A percentile compares a stretch with the other conserved stretches of the same genome.
Conservation (phyloP, 2,797 vertebrate species). For the Distichodus sexfasciatus region DNA sequence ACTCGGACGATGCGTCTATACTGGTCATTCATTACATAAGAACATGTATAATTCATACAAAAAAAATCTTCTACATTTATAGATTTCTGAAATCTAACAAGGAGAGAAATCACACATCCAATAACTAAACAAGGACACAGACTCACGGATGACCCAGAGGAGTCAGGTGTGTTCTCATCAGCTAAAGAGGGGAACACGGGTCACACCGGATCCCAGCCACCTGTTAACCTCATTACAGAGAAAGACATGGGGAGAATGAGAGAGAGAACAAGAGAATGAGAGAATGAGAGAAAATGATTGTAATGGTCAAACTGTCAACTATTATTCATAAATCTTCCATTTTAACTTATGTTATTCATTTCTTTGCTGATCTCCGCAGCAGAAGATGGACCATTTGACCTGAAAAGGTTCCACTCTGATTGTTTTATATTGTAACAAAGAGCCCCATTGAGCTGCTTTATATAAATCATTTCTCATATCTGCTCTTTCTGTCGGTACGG, state of each 20-base stretch:
- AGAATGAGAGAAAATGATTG: not conserved
- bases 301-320: not conserved
- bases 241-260: not conserved
- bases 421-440: slow-evolving; percentile 33
- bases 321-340: not conserved
- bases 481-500: not conserved
- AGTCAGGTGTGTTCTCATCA: slow-evolving; percentile 26
- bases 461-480: slow-evolving; percentile 29
- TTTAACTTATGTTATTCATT: too few relatives aligned
- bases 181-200: slow-evolving; percentile 20
- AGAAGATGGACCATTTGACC: slow-evolving; percentile 9
- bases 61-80: too few relatives aligned
- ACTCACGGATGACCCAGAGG: not conserved
- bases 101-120: not conserved
- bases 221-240: slow-evolving; percentile 17
- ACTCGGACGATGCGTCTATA: too few relatives aligned
- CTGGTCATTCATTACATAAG: too few relatives aligned
- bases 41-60: too few relatives aligned
- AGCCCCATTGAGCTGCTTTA: slow-evolving; percentile 14
- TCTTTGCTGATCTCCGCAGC: slow-evolving; percentile 5
- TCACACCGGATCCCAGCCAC: slow-evolving; percentile 27
- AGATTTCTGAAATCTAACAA: too few relatives aligned
- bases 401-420: slow-evolving; percentile 12
- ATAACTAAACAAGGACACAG: not conserved
- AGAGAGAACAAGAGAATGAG: not conserved